Evolutionary conservation across 2,113 vertebrate species (phyloP), one percentile per base, ranked within the genome.

Genomic region (Cyanoliseus patagonus): DNA sequence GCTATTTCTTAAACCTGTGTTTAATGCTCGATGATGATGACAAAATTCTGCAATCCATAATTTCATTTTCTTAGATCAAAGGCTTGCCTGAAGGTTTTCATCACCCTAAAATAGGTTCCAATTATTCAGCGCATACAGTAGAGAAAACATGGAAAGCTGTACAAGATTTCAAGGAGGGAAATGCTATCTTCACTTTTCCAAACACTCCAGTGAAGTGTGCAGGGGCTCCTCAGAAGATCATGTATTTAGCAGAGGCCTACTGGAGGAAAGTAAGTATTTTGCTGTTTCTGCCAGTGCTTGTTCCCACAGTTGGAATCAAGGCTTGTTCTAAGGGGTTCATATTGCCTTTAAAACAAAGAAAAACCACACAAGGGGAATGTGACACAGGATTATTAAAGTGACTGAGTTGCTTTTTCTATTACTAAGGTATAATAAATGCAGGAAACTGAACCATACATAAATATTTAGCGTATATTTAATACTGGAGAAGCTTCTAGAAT

Each of bases 191-290:
- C 83, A 98, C 98, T 35, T 99, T 99, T 94, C 99, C 99, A 73
- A 99, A 99, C 77, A 99, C 99, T 14, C 99, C 99, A 0, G 97
- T 99, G 64, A 99, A 99, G 97, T 99, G 99, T 96, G 99, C 98
- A 11, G 99, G 99, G 27, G 99, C 99, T 4, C 99, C 99, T 33
- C 99, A 99, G 97, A 99, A 99, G 97, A 99, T 99, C 90, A 99
- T 99, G 99, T 99, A 99, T 94, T 98, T 99, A 39, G 96, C 99
- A 1, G 99, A 99, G 15, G 98, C 98, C 13, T 99, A 97, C 92
- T 95, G 99, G 69, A 98, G 99, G 97, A 99, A 99, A 98, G 99
- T 99, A 97, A 39, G 91, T 91, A 5, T 88, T 83, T 76, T 47
- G 33, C 20, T 18, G 23, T 28, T 27, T 67, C 37, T 55, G 33